phyloP scores from a whole-genome alignment of 2,888 invertebrate genomes.

The Drosophila anomalata region DNA sequence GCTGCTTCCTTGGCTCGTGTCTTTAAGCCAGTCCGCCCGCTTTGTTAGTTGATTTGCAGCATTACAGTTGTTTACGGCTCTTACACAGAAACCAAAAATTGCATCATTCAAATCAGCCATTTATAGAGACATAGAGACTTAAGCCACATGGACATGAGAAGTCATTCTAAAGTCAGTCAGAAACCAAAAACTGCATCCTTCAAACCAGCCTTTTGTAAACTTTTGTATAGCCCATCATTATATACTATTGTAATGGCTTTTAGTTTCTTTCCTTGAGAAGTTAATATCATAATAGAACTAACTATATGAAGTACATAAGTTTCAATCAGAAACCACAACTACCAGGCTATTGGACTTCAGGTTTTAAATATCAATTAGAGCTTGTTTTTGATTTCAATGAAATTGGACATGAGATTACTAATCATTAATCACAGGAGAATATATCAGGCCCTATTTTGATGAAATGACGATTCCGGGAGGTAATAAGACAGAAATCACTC shows the following conservation, averaged over 20 bases:
- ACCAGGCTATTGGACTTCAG: neutral
- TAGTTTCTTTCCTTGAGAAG: no score
- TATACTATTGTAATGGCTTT: no score
- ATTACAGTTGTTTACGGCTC: slow-evolving; percentile 41
- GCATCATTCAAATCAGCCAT: neutral
- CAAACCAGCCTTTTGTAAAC: no score
- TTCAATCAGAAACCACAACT: neutral
- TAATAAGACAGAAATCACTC: neutral
- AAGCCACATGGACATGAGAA: no score
- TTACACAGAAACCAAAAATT: slow-evolving; percentile 15
- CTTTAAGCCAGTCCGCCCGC: slow-evolving; percentile 42
- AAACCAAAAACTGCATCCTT: neutral
- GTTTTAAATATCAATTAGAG: neutral
- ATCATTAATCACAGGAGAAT: neutral
- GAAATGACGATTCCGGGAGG: neutral
- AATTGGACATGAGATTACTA: neutral
- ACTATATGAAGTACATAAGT: no score
- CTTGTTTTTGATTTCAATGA: neutral
- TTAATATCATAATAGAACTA: no score
- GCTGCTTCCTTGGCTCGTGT: slow-evolving; percentile 55
- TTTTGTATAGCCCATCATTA: no score
- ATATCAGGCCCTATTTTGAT: neutral
- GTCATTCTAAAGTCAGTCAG: neutral
- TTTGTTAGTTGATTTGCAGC: slow-evolving; percentile 60
- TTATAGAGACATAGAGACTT: no score